These are phyloP conservation scores for Drosophila mauritiana DNA, from an alignment of 1,140 invertebrate species.

Conservation along the genomic window DNA sequence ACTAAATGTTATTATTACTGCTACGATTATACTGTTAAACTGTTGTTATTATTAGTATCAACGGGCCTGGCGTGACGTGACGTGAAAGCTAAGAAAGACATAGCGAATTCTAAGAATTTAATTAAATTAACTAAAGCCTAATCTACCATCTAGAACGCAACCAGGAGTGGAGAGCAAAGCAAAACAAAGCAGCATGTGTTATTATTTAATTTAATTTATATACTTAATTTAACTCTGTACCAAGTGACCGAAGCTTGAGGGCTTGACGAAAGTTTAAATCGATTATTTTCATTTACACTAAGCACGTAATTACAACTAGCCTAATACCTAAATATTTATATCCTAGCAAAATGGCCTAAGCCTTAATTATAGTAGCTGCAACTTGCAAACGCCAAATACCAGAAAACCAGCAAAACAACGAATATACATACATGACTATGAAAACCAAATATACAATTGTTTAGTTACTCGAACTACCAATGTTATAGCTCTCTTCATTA, in stretches of 20 bases:
- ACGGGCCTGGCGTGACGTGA: conserved; percentile 37
- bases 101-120: conserved; percentile 83
- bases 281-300: conserved; percentile 67
- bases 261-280: conserved; percentile 72
- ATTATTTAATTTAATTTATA: conserved; percentile 61
- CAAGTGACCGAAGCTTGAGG: conserved; percentile 54
- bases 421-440: conserved; percentile 6
- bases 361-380: conserved; percentile 43
- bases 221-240: conserved; percentile 51
- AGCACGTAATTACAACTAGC: conserved; percentile 75
- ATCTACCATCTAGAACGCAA: conserved; percentile 50
- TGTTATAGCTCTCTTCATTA: conserved; percentile 37
- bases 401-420: conserved; percentile 4
- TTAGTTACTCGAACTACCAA: conserved; percentile 38
- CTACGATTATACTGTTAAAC: conserved; percentile 30
- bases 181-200: conserved; percentile 78
- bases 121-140: conserved; percentile 62
- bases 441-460: conserved; percentile 25
- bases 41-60: conserved; percentile 25
- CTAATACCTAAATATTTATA: conserved; percentile 49
- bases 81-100: conserved; percentile 79
- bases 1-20: conserved; percentile 41
- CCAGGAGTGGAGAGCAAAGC: conserved; percentile 29
- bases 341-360: conserved; percentile 45
- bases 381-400: conserved; percentile 18